Evolutionary conservation across 2,113 vertebrate genomes (phyloP).

Genomic region (Cephalopholis sonnerati): DNA sequence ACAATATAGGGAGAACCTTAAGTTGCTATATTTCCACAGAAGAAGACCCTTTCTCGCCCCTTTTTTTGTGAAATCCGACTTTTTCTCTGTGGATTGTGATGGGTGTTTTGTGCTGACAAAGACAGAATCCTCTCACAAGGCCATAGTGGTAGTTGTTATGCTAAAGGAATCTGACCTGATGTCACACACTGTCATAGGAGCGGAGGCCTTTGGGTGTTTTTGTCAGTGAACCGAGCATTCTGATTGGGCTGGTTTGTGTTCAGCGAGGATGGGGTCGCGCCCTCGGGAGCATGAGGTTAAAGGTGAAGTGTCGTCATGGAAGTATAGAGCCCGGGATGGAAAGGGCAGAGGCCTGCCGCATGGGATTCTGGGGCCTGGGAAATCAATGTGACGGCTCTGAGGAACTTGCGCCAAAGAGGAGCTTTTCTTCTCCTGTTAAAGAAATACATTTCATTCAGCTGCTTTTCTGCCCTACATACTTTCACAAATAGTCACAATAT

Average conservation of each 20-base stretch:
- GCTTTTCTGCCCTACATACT: conserved; percentile 14
- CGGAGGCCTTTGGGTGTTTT: conserved; percentile 79
- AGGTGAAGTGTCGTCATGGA: conserved; percentile 84
- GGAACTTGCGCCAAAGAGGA: conserved; percentile 51
- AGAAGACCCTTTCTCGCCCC: background rate
- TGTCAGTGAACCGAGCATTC: conserved; percentile 69
- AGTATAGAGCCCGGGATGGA: conserved; percentile 74
- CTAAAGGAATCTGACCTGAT: conserved; percentile 84
- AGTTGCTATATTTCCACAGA: background rate
- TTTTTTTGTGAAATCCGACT: background rate
- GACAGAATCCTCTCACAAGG: conserved; percentile 61
- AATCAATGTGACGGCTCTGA: conserved; percentile 72
- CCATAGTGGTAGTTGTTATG: conserved; percentile 78
- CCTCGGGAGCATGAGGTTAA: conserved; percentile 70
- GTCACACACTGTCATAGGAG: conserved; percentile 82
- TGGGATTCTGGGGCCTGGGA: conserved; percentile 76
- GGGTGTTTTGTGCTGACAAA: conserved; percentile 77
- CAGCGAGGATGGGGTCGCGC: conserved; percentile 72
- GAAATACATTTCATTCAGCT: conserved; percentile 24
- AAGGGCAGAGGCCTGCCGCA: conserved; percentile 73
- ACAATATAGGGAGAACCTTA: background rate
- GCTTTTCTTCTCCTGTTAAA: conserved; percentile 39
- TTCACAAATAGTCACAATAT: background rate
- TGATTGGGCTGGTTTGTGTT: conserved; percentile 79
- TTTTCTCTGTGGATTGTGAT: conserved; percentile 43